Percentiles rank a stretch among this genome's conserved stretches.
Conservation (phyloP, 2,888 invertebrate species). For the Parapristionchus giblindavisi region DNA sequence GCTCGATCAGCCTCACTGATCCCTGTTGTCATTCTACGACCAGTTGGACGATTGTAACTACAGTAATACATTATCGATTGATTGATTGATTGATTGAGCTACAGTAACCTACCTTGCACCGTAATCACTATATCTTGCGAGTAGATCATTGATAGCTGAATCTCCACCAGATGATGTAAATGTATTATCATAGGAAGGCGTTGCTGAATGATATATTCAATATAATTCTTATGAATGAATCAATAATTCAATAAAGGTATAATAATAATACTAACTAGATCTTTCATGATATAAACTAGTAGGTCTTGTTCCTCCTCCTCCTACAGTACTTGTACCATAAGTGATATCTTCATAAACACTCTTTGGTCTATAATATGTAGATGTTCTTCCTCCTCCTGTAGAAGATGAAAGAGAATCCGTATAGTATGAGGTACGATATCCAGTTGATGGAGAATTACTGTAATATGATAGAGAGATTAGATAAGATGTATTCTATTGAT, state of each 20-base stretch:
- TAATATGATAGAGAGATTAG: not conserved
- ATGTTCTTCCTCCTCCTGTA: constrained; percentile 5
- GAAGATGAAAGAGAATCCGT: constrained; percentile 12
- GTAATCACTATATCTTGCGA: constrained; percentile 25
- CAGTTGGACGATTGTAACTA: constrained; percentile 25
- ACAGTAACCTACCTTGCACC: not conserved
- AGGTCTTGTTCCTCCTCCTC: constrained; percentile 14
- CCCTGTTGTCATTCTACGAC: constrained; percentile 48
- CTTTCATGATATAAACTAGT: constrained; percentile 33
- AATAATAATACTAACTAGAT: constrained; percentile 20
- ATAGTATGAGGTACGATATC: constrained; percentile 36
- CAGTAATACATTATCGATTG: not conserved
- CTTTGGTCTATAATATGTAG: constrained; percentile 27
- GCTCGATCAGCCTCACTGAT: constrained; percentile 51
- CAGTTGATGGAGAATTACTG: not conserved
- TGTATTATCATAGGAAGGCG: constrained; percentile 27
- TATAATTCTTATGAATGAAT: not conserved
- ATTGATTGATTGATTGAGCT: not conserved
- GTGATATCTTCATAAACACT: constrained; percentile 22
- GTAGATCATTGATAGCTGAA: constrained; percentile 19
- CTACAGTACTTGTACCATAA: too few species aligned
- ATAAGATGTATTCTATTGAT: not conserved
- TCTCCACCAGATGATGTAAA: not conserved
- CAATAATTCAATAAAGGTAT: not conserved
- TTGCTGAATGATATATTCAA: constrained; percentile 20